phyloP scores from a whole-genome alignment of 2,888 invertebrate species.

The Petrolisthes cinctipes region DNA sequence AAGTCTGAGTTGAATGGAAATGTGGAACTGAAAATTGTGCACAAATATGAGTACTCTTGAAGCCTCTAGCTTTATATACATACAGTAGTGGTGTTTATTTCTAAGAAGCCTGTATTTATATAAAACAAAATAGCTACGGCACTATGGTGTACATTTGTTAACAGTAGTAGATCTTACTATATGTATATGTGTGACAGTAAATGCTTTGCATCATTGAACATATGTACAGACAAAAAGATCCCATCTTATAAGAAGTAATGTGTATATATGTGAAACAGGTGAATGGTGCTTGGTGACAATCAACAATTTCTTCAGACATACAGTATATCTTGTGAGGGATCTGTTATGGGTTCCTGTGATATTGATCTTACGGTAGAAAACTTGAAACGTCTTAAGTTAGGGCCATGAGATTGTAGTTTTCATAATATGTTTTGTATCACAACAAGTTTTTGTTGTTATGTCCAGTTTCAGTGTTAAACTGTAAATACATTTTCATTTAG shows the following conservation, averaged over 20 bases:
- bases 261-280: conserved; percentile 12
- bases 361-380: not conserved
- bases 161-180: not conserved
- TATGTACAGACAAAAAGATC: not conserved
- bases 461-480: not conserved
- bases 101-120: not conserved
- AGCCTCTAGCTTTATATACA: conserved; percentile 14
- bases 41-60: conserved; percentile 21
- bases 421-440: not conserved
- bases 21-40: not conserved
- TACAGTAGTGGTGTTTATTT: not conserved
- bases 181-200: not conserved
- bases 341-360: no score
- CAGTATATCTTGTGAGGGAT: no score
- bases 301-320: not conserved
- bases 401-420: not conserved
- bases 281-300: conserved; percentile 3
- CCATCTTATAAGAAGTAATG: not conserved
- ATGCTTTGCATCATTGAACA: not conserved
- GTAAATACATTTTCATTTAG: conserved; percentile 1
- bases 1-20: no score
- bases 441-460: not conserved
- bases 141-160: conserved; percentile 15
- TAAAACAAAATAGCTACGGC: conserved; percentile 28
- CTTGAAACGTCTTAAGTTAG: not conserved